Evolutionary conservation across 1,140 invertebrate species (phyloP), one percentile per base, ranked within the genome.

Genomic region (Cotesia chilonis): DNA sequence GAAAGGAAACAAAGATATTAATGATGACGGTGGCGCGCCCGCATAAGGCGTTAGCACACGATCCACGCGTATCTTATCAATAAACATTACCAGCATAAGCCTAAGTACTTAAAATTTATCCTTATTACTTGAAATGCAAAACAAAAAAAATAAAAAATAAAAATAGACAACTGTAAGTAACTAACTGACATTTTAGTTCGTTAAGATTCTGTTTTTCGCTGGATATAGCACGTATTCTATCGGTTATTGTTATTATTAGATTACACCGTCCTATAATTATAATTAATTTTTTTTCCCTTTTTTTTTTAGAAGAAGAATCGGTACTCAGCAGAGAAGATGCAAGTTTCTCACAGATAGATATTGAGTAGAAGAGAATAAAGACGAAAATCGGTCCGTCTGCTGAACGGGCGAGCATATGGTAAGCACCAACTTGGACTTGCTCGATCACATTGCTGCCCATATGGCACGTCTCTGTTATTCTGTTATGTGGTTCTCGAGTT

Each of bases 71-170:
- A 81, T 81, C 81, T 82, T 82, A 81, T 81, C 80, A 79, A 81
- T 81, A 81, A 74, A 81, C 81, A 81, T 82, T 79, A 81, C 80
- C 81, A 81, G 80, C 80, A 82, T 82, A 68, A 63, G 9, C 55
- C 14, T 3, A 10, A 10, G 6, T 47, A 47, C 10, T 47, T 47
- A 47, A 47, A 47, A 47, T 47, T 9, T 47, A 47, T 47, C 41
- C 41, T 28, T 28, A 28, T 28, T 28, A 28, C 28, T 28, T 28
- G 28, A 28, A 28, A 68, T 57, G n/a, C 17, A 57, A 17, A 57
- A 57, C 54, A 57, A 57, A 20, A 17, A 57, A 12, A 20, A 57
- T 20, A 57, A 57, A 52, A 52, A 52, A 52, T 9, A 52, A n/a
- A 52, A 52, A 9, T 52, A n/a, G n/a, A 9, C 51, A 52, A 52